These are phyloP conservation scores for Drosophila koepferae DNA, from an alignment of 2,888 invertebrate genomes.

Conservation along the genomic window DNA sequence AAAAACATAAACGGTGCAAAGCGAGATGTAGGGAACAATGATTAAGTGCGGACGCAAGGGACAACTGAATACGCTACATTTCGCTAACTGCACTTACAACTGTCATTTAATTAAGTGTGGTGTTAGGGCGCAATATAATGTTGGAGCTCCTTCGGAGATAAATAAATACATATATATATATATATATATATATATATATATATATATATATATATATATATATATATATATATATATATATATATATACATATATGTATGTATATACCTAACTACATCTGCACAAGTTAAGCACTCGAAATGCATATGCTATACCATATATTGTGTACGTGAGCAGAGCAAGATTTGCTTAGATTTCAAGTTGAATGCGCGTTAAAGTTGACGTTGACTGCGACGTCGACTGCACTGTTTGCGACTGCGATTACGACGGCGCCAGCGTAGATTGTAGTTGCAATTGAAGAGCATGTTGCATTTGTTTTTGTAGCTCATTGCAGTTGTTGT, in stretches of 20 bases:
- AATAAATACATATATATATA: neutral
- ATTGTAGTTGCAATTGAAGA: slow-evolving; percentile 9
- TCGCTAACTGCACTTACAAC: neutral
- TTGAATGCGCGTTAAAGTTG: slow-evolving; percentile 16
- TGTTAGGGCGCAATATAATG: neutral
- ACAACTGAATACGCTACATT: neutral
- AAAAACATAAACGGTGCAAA: neutral
- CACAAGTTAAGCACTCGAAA: neutral
- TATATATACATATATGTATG: neutral
- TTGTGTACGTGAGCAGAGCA: neutral
- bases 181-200: no score
- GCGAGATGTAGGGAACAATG: neutral
- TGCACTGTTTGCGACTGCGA: neutral
- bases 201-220: neutral
- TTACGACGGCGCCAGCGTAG: slow-evolving; percentile 2
- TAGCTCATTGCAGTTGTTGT: slow-evolving; percentile 15
- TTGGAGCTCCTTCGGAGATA: neutral
- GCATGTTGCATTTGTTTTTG: slow-evolving; percentile 21
- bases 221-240: neutral
- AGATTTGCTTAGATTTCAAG: slow-evolving; percentile 36
- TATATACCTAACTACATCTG: neutral
- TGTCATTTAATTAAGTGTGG: no score
- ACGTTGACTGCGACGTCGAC: slow-evolving; percentile 3
- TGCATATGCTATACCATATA: neutral
- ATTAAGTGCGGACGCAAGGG: neutral